Conservation (phyloP, 2,797 vertebrate species). For the Sarcoramphus papa region DNA sequence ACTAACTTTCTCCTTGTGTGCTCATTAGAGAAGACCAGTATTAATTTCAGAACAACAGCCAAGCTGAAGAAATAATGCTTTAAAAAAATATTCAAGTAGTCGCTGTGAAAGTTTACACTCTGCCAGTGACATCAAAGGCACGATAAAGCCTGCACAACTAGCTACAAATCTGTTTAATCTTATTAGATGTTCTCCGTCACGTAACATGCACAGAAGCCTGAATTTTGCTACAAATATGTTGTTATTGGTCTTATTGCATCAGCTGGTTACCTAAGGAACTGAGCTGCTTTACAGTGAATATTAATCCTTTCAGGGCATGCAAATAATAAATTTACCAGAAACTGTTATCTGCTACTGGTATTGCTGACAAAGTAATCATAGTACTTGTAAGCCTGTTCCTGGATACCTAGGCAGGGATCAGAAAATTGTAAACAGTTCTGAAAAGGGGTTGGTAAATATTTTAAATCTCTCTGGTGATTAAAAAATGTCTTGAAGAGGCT, state of each 20-base stretch:
- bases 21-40: background rate
- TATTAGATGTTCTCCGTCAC: background rate
- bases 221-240: background rate
- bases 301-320: background rate
- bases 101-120: background rate
- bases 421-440: conserved; percentile 36
- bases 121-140: background rate
- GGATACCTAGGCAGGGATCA: background rate
- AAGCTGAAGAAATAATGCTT: background rate
- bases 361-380: conserved; percentile 30
- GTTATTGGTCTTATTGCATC: background rate
- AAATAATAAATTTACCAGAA: conserved; percentile 39
- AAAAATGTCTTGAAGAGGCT: conserved; percentile 21
- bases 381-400: background rate
- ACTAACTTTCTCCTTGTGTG: background rate
- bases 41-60: background rate
- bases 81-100: background rate
- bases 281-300: background rate
- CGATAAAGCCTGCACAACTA: background rate
- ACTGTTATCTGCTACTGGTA: background rate
- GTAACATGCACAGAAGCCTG: background rate
- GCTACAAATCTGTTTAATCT: background rate
- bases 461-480: conserved; percentile 36
- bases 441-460: conserved; percentile 46
- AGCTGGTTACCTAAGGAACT: background rate